Base-by-base conservation (phyloP, 2,113 vertebrate genomes). In the Tychaedon coryphoeus region DNA sequence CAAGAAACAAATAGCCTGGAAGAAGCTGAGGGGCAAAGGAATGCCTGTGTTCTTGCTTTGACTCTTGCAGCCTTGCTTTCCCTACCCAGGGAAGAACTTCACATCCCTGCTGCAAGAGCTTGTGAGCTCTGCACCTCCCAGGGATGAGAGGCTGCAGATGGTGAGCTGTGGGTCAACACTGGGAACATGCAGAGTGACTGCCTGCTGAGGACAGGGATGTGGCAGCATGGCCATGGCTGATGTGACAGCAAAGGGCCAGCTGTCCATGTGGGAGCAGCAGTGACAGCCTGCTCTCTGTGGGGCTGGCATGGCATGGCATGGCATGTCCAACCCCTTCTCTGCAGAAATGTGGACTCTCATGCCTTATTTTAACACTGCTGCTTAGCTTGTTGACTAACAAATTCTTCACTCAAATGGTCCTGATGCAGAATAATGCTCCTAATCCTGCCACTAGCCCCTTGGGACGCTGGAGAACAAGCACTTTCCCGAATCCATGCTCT, bases 1-100 rank as follows among this genome's bases (percentile, higher is more conserved):
- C 64, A 73, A 38, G 73, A 95, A 92, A 80, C n/a, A 60, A 97
- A 92, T 47, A 95, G 31, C 31, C 70, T 95, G 86, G 80, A 56
- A 60, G 84, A 58, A 88, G 72, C 81, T 72, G 56, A 92, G 53
- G 66, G 64, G 4, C 5, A 25, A 88, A 86, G 62, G 91, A 95
- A 96, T 47, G 51, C 69, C 76, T 95, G 77, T 79, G 81, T 29
- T 84, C 42, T 69, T 83, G 19, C 22, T 78, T 61, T 60, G 69
- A 57, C 61, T 69, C 64, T 86, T 96, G 70, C 86, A 95, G 86
- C 58, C 50, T 84, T 84, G 66, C 40, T 95, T 88, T 88, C 72
- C 72, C 16, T 57, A 50, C 19, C 9, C 28, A 38, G 25, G 23
- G 61, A 33, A 85, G 45, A 23, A 42, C 2, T 11, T 38, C n/a